phyloP scores from a whole-genome alignment of 1,140 invertebrate species.

The Melipona quadrifasciata region DNA sequence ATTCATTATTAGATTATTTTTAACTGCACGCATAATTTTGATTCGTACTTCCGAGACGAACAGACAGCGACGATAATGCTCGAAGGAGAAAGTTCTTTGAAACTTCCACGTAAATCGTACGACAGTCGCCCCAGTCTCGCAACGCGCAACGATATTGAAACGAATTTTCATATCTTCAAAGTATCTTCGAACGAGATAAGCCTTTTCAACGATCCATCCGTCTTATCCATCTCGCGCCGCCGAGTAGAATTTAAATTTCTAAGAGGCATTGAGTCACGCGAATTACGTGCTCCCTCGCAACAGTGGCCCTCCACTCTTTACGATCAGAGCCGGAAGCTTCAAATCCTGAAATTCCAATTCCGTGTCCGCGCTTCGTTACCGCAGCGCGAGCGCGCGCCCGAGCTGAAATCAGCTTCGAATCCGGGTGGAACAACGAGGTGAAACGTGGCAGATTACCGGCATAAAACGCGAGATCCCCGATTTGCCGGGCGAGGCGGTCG shows the following conservation, averaged over 20 bases:
- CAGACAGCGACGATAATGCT: too few relatives aligned
- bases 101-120: too few relatives aligned
- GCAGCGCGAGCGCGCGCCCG: neutral
- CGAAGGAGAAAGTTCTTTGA: too few relatives aligned
- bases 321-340: neutral
- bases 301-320: too few relatives aligned
- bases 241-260: neutral
- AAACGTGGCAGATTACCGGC: constrained; percentile 15
- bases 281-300: neutral
- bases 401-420: neutral
- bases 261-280: neutral
- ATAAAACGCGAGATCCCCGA: constrained; percentile 26
- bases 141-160: too few relatives aligned
- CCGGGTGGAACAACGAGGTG: neutral
- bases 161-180: too few relatives aligned
- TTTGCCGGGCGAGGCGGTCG: constrained; percentile 1
- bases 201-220: too few relatives aligned
- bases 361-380: neutral
- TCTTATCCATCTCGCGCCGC: neutral
- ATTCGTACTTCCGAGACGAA: too few relatives aligned
- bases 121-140: too few relatives aligned
- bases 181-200: too few relatives aligned
- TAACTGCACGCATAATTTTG: too few relatives aligned
- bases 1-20: too few relatives aligned
- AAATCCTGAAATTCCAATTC: neutral